Evolutionary conservation across 2,888 invertebrate genomes (phyloP).

Genomic region (Ectemnius lituratus): DNA sequence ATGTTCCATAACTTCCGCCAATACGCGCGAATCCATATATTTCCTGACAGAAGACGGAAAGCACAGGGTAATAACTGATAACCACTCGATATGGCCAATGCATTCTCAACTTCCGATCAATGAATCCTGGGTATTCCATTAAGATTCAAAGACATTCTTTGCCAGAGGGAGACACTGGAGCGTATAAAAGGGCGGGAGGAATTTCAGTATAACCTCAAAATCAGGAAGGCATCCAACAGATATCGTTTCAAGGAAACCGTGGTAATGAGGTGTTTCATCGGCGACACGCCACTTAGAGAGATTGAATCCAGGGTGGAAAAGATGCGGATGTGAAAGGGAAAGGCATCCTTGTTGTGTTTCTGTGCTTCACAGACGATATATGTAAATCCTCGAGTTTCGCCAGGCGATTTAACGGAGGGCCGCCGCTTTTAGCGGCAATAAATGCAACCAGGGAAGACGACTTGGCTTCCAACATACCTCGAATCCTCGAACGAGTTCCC

Average conservation of each 20-base stretch:
- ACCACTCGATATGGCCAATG: neutral
- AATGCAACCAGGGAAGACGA: slow-evolving; percentile 14
- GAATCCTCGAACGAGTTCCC: too few relatives aligned
- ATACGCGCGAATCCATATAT: too few relatives aligned
- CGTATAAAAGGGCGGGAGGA: neutral
- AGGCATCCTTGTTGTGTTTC: slow-evolving; percentile 24
- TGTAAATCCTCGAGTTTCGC: slow-evolving; percentile 16
- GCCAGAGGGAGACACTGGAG: neutral
- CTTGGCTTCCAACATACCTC: too few relatives aligned
- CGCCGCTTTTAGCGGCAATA: slow-evolving; percentile 52
- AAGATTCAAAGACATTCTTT: neutral
- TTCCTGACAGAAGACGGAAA: too few relatives aligned
- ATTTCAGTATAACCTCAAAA: neutral
- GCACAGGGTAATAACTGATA: neutral
- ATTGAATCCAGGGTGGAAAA: slow-evolving; percentile 46
- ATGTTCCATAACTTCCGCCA: too few relatives aligned
- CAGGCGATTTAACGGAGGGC: slow-evolving; percentile 37
- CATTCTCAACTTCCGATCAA: neutral
- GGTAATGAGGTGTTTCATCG: slow-evolving; percentile 44
- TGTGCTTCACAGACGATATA: too few relatives aligned
- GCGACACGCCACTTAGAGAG: slow-evolving; percentile 50
- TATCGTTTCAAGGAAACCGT: neutral
- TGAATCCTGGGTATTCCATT: neutral
- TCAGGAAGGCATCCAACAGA: neutral
- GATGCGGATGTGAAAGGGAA: slow-evolving; percentile 17